Percentiles rank a stretch among this genome's conserved stretches.
Evolutionary conservation across 35 echinoderm and acorn worm species (phyloP).

Genomic region (Apostichopus parvimensis): DNA sequence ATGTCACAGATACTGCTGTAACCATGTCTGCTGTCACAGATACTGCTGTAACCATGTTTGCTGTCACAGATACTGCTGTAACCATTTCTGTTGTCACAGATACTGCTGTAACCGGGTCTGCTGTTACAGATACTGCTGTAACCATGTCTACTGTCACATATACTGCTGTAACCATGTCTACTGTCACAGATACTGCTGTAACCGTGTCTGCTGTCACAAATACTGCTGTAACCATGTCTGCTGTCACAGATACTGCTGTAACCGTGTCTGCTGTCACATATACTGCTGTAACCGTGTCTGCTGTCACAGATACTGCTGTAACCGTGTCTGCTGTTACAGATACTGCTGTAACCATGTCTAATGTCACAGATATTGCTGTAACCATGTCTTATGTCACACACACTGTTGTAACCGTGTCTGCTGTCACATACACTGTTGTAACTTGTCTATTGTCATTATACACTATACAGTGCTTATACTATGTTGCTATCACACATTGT

Average conservation of each 20-base stretch:
- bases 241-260: neutral
- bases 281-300: neutral
- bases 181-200: neutral
- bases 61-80: neutral
- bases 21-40: neutral
- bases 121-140: neutral
- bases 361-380: neutral
- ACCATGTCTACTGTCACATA: neutral
- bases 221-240: neutral
- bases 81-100: neutral
- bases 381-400: neutral
- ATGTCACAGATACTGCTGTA: neutral
- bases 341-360: neutral
- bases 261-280: neutral
- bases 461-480: neutral
- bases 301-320: neutral
- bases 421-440: neutral
- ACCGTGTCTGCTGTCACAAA: neutral
- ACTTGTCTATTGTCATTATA: neutral
- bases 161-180: neutral
- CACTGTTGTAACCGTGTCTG: neutral
- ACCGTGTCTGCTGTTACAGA: neutral
- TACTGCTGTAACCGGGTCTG: neutral
- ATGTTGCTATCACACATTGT: too few species aligned
- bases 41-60: neutral